Evolutionary conservation across 1,140 invertebrate species (phyloP), one percentile per base, ranked within the genome.

Genomic region (Drosophila ercepeae): DNA sequence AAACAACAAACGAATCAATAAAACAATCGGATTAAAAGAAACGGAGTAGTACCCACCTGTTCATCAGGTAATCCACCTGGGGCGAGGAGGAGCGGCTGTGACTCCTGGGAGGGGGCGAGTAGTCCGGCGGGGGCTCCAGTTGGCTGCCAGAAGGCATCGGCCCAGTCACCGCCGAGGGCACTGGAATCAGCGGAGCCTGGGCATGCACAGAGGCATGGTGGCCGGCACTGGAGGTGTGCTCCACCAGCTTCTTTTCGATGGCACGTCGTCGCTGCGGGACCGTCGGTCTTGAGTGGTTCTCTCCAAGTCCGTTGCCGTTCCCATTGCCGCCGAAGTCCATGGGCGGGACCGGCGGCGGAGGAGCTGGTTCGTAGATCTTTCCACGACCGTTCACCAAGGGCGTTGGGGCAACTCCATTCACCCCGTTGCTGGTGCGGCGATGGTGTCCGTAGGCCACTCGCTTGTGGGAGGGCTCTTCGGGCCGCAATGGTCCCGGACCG

Each of bases 111-210:
- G 94, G 94, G 1, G 94, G 94, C 2, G 94, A 95, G 79, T 95
- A 95, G 78, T 95, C 94, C 1, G 94, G 94, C 13, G 94, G 94
- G 3, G 94, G 94, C 76, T 95, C 94, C 52, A 78, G 9, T 1
- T 86, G 70, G 0, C n/a, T 49, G 36, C 3, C 23, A 1, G 60
- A 4, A 9, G 29, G 11, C 3, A n/a, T 16, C 27, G 51, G 42
- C 57, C 42, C 21, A 36, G 52, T 9, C 2, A 11, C 9, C 29
- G 29, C 9, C 9, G 29, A 9, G 2, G 29, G 9, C 11, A 32
- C 29, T 3, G 29, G 29, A 2, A 32, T 32, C 7, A 44, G 34
- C 5, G 58, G 57, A 4, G 64, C 52, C 42, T 48, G 42, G 19
- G 49, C 29, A 9, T 32, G 29, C 9, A 11, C 29, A 11, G 11